Conservation (phyloP, 1,140 invertebrate species). For the Orius insidiosus region DNA sequence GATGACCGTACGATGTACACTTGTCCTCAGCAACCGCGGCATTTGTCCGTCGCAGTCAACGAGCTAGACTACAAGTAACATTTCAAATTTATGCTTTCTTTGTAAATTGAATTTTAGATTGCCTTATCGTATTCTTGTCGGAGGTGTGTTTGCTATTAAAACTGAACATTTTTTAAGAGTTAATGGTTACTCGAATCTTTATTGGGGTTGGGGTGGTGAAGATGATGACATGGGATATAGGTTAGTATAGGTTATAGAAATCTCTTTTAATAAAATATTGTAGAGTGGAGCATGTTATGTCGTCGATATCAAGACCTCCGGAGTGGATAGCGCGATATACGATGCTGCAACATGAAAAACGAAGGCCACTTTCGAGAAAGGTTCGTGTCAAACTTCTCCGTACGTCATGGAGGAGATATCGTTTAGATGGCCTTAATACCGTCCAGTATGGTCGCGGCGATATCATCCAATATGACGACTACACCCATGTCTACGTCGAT, state of each 20-base stretch:
- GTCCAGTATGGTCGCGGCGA: constrained; percentile 26
- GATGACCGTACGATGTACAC: constrained; percentile 46
- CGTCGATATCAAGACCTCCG: constrained; percentile 28
- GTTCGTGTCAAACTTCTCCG: constrained; percentile 27
- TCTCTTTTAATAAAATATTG: constrained; percentile 1
- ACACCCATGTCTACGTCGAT: constrained; percentile 31
- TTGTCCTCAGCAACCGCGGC: constrained; percentile 38
- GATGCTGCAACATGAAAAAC: constrained; percentile 33
- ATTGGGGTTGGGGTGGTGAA: constrained; percentile 51
- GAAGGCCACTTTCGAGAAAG: constrained; percentile 28
- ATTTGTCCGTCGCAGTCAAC: constrained; percentile 44
- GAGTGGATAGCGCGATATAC: constrained; percentile 30
- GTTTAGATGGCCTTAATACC: constrained; percentile 34
- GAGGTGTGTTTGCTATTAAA: constrained; percentile 39
- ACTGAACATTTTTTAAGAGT: constrained; percentile 38
- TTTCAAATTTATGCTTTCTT: constrained; percentile 6
- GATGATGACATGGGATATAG: constrained; percentile 45
- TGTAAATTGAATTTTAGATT: constrained; percentile 26
- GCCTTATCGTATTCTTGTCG: constrained; percentile 40
- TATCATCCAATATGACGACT: constrained; percentile 24
- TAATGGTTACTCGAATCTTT: constrained; percentile 51
- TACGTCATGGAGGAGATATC: constrained; percentile 29
- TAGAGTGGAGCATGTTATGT: constrained; percentile 27
- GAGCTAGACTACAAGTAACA: constrained; percentile 42
- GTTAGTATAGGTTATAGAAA: constrained; percentile 16